Percentiles rank a stretch among this genome's conserved stretches.
These are phyloP conservation scores for Todiramphus chloris DNA, from an alignment of 2,113 vertebrate genomes.

Conservation along the genomic window DNA sequence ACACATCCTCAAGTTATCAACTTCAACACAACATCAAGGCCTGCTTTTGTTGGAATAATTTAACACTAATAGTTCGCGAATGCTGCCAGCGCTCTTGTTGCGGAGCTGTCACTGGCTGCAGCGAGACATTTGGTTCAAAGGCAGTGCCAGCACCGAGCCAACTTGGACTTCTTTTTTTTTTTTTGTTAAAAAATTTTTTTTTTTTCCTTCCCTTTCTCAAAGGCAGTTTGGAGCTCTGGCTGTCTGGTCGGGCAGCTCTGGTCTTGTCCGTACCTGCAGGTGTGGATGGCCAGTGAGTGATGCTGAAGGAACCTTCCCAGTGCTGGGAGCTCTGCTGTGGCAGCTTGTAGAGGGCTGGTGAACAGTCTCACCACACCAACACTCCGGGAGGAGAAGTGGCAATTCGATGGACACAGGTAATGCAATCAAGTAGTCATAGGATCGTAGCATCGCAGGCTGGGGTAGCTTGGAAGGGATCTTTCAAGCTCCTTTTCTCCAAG, in stretches of 20 bases:
- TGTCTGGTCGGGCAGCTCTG: neutral
- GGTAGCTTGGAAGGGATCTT: neutral
- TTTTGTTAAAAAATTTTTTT: neutral
- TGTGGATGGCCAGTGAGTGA: neutral
- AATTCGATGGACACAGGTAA: neutral
- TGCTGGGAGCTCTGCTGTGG: neutral
- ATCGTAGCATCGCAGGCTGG: neutral
- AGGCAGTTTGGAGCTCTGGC: neutral
- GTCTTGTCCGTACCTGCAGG: neutral
- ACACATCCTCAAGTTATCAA: slow-evolving; percentile 35
- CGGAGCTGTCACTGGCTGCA: slow-evolving; percentile 2
- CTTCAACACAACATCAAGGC: slow-evolving; percentile 33
- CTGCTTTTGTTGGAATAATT: slow-evolving; percentile 52
- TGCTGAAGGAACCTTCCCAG: neutral
- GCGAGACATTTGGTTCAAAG: neutral
- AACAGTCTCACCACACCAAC: neutral
- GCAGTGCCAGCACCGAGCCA: neutral
- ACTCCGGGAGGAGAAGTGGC: neutral
- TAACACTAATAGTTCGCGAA: slow-evolving; percentile 40
- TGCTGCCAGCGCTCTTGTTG: neutral
- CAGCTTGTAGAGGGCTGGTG: neutral
- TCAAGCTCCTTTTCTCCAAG: too few species aligned
- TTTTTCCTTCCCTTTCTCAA: neutral
- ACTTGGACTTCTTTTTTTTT: neutral
- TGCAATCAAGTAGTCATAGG: neutral